phyloP scores from a whole-genome alignment of 2,797 vertebrate species.

The Rhynchotus rufescens region DNA sequence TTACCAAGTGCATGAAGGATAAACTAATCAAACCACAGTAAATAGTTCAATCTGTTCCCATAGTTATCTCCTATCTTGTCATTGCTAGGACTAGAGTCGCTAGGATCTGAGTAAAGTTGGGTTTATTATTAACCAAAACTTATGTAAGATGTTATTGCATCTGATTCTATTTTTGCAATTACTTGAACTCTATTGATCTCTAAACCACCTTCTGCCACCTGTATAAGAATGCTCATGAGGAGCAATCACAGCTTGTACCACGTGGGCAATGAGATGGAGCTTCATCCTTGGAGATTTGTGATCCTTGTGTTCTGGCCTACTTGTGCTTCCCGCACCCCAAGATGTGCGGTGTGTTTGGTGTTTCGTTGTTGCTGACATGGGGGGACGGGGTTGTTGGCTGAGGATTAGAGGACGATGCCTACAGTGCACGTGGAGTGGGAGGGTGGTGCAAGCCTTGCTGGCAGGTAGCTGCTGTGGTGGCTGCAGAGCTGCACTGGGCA shows the following conservation, averaged over 20 bases:
- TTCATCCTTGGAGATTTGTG: too few species aligned
- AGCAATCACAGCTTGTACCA: not conserved
- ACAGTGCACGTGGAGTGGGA: fast-evolving
- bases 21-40: not conserved
- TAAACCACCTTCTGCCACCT: not conserved
- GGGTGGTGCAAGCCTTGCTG: fast-evolving
- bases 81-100: constrained; percentile 11
- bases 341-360: not conserved
- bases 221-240: not conserved
- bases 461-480: not conserved
- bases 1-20: not conserved
- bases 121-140: constrained; percentile 58
- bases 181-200: not conserved
- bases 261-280: not conserved
- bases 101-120: constrained; percentile 47
- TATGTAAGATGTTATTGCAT: constrained; percentile 46
- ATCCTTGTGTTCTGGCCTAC: not conserved
- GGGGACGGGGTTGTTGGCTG: not conserved
- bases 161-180: constrained; percentile 50
- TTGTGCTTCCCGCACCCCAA: not conserved
- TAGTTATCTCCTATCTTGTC: constrained; percentile 16
- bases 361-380: not conserved
- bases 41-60: not conserved
- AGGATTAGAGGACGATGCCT: fast-evolving
- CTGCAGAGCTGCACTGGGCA: not conserved